Conservation (phyloP, 1,140 invertebrate species). For the Stegodyphus dumicola region DNA sequence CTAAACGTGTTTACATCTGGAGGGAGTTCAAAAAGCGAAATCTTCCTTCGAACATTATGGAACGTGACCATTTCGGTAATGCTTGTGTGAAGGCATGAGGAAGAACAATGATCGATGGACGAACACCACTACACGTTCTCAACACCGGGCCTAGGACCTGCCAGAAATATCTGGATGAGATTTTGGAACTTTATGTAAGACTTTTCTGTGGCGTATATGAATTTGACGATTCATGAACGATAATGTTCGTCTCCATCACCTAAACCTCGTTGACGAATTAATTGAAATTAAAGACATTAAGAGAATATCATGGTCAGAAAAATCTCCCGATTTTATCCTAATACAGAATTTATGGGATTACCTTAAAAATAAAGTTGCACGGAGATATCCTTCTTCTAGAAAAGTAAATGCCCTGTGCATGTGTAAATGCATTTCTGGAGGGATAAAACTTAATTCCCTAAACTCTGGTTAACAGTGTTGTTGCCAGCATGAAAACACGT, state of each 20-base stretch:
- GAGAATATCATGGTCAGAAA: not conserved
- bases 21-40: too few relatives aligned
- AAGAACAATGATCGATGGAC: not conserved
- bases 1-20: too few relatives aligned
- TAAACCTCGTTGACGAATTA: not conserved
- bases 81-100: not conserved
- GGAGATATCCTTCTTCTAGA: too few relatives aligned
- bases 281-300: not conserved
- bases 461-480: too few relatives aligned
- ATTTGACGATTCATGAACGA: not conserved
- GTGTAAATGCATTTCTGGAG: too few relatives aligned
- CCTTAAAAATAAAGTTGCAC: too few relatives aligned
- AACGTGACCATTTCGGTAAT: not conserved
- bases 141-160: not conserved
- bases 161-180: not conserved
- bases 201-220: not conserved
- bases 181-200: not conserved
- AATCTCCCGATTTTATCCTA: too few relatives aligned
- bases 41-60: not conserved
- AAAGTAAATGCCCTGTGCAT: too few relatives aligned
- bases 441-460: too few relatives aligned
- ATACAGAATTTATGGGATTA: too few relatives aligned
- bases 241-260: not conserved
- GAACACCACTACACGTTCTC: too few relatives aligned
- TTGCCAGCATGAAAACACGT: too few relatives aligned